phyloP scores from a whole-genome alignment of 2,113 vertebrate species.

The Raphicerus campestris region DNA sequence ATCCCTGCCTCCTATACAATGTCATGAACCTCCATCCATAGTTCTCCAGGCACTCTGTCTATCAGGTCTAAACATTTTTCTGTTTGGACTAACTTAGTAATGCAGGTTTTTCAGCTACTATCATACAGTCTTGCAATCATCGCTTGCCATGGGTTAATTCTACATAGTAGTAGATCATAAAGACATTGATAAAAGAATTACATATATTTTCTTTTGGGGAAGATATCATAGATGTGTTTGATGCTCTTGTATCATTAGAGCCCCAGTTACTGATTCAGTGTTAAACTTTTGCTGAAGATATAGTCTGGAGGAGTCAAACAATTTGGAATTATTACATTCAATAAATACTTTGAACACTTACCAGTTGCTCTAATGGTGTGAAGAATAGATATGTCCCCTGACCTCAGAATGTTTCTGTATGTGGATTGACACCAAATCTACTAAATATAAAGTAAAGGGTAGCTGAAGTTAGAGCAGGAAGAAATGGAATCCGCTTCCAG shows the following conservation, averaged over 20 bases:
- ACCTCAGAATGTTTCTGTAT: neutral
- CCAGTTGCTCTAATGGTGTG: neutral
- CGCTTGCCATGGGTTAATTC: neutral
- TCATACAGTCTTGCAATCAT: constrained; percentile 3
- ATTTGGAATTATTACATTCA: neutral
- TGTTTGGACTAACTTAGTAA: neutral
- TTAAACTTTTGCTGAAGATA: neutral
- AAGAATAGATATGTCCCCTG: neutral
- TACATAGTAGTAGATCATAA: neutral
- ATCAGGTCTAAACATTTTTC: neutral
- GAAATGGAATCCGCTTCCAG: neutral
- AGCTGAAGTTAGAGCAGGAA: neutral
- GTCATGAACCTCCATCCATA: neutral
- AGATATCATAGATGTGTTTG: neutral
- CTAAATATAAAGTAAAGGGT: neutral
- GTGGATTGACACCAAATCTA: neutral
- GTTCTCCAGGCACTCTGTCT: neutral
- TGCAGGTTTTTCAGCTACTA: constrained; percentile 24
- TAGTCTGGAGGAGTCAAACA: neutral
- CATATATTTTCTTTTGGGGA: neutral
- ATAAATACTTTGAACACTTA: neutral
- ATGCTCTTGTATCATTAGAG: neutral
- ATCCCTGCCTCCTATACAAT: neutral
- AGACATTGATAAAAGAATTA: neutral
- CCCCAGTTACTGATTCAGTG: neutral